A percentile compares a stretch with the other conserved stretches of the same genome.
These are phyloP conservation scores for Mya arenaria DNA, from an alignment of 1,140 invertebrate species.

Conservation along the genomic window DNA sequence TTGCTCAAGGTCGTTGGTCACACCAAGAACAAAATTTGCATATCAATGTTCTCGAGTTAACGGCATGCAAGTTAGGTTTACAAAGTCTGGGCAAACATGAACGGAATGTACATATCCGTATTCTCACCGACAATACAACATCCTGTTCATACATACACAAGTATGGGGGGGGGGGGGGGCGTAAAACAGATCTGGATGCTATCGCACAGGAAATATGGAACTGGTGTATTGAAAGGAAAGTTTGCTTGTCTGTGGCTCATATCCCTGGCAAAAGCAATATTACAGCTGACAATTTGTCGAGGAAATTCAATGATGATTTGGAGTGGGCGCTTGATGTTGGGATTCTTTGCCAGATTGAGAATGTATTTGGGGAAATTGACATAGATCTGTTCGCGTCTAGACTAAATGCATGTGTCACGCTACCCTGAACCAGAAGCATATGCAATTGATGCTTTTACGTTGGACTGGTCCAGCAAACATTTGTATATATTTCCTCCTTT, in stretches of 20 bases:
- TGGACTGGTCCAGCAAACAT: constrained; percentile 35
- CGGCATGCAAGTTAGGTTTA: constrained; percentile 21
- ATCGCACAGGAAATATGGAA: constrained; percentile 41
- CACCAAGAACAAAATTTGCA: not conserved
- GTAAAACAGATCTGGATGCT: constrained; percentile 1
- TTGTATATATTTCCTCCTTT: constrained; percentile 60
- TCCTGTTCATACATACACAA: constrained; percentile 45
- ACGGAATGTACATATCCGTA: not conserved
- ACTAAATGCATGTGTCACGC: constrained; percentile 54
- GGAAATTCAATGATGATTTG: constrained; percentile 27
- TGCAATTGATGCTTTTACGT: constrained; percentile 49
- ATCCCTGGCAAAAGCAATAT: constrained; percentile 3
- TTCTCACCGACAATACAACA: constrained; percentile 51
- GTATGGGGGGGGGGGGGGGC: constrained; percentile 38
- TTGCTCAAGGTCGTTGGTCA: constrained; percentile 35
- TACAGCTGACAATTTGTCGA: not conserved
- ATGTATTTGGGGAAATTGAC: not conserved
- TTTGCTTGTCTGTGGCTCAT: constrained; percentile 44
- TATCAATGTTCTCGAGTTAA: constrained; percentile 48
- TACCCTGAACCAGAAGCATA: constrained; percentile 47
- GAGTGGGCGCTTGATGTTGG: constrained; percentile 11
- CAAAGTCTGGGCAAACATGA: not conserved
- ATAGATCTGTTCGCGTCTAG: constrained; percentile 59
- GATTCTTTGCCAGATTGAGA: not conserved
- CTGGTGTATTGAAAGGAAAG: constrained; percentile 50